Evolutionary conservation across 2,888 invertebrate genomes (phyloP), one percentile per base, ranked within the genome.

Genomic region (Orgyia antiqua): DNA sequence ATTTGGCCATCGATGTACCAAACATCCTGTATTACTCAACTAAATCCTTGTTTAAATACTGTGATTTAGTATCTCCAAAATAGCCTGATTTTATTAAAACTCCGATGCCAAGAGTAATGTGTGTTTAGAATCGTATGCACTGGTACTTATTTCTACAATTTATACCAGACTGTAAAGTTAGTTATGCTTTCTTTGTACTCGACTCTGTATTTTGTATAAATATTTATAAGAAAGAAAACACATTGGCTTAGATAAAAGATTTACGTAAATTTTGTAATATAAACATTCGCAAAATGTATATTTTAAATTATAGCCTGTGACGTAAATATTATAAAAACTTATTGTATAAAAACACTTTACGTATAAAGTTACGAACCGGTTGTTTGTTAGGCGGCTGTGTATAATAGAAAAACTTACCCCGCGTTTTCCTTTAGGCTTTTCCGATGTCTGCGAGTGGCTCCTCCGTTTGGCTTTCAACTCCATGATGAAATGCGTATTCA

Each of bases 401-500:
- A 10, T 4, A 25, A 21, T 28, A 26, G n/a, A n/a, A 31, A 46
- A 47, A 68, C 80, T 80, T 46, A 83, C 83, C 77, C 71, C 74
- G 27, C 63, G 63, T 57, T 79, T 80, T 49, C 68, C 76, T 44
- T 64, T 77, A 37, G 68, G 54, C 34, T 70, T 77, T 65, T 80
- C 79, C 60, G 68, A 50, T 15, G 65, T 41, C 29, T 64, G 66
- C 9, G 49, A 47, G 34, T 67, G 68, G 44, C 64, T 69, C 49
- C 57, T 71, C 52, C 56, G 74, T 53, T 59, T 66, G 51, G 34
- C 27, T 51, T 37, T 45, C 24, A 40, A 27, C 42, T 45, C 43
- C 42, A 54, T 46, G 27, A 29, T 47, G 37, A 27, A 45, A 41
- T 37, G 36, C 27, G 45, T 47, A 46, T 36, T 45, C 43, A 43